Percentiles rank a stretch among this genome's conserved stretches.
These are phyloP conservation scores for Characodon lateralis DNA, from an alignment of 2,797 vertebrate genomes.

Conservation along the genomic window DNA sequence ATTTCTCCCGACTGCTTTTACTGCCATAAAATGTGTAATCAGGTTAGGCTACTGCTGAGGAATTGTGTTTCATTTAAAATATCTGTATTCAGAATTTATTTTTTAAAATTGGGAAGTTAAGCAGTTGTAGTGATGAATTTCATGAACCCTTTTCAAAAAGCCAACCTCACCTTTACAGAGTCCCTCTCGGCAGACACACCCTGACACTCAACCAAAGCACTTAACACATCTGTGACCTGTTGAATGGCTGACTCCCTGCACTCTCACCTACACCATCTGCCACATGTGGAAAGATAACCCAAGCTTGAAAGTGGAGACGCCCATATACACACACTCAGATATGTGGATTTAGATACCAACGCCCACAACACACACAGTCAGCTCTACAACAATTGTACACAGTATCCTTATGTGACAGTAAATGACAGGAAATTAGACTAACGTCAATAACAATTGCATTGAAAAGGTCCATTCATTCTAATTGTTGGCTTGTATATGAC, in stretches of 20 bases:
- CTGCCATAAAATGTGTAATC: background rate
- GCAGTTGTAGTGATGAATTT: background rate
- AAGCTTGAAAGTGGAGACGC: conserved; percentile 51
- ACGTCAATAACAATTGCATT: background rate
- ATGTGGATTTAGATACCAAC: conserved; percentile 4
- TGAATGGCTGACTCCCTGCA: conserved; percentile 40
- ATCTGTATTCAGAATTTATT: background rate
- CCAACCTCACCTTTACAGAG: background rate
- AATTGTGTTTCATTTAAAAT: background rate
- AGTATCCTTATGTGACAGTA: background rate
- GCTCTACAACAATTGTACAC: background rate
- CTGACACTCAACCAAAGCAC: conserved; percentile 71
- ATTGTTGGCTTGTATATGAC: background rate
- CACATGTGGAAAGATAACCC: conserved; percentile 65
- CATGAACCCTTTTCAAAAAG: conserved; percentile 18
- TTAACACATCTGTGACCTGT: conserved; percentile 78
- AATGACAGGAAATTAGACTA: background rate
- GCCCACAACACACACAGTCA: background rate
- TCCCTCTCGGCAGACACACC: conserved; percentile 44
- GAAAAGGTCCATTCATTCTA: background rate
- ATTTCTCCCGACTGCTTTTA: background rate
- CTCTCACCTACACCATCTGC: conserved; percentile 79
- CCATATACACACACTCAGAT: conserved; percentile 14
- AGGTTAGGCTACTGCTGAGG: background rate
- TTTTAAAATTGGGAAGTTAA: background rate